Evolutionary conservation across 2,113 vertebrate species (phyloP).

Genomic region (Paedocypris sp.): DNA sequence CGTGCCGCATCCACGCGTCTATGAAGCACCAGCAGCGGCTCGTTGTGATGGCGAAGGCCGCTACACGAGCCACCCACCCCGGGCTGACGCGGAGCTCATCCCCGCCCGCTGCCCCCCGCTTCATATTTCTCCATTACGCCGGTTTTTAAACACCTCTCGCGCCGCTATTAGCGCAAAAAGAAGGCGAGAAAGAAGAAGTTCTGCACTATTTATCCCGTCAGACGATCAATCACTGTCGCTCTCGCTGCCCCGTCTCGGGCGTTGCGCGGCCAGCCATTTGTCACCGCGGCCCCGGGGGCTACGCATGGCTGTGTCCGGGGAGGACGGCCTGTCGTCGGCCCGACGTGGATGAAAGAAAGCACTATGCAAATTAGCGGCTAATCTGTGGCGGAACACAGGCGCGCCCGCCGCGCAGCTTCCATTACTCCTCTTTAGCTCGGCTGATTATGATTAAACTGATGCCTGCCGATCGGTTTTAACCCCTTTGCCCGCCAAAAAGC

Average conservation of each 20-base stretch:
- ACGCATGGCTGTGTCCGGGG: constrained; percentile 56
- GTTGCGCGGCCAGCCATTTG: constrained; percentile 57
- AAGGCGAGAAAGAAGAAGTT: constrained; percentile 59
- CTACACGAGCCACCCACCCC: neutral
- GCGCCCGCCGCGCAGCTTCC: constrained; percentile 45
- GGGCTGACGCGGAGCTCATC: neutral
- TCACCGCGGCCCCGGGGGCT: constrained; percentile 60
- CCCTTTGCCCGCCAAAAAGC: constrained; percentile 37
- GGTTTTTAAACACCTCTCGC: constrained; percentile 71
- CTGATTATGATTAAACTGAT: constrained; percentile 77
- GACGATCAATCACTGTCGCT: constrained; percentile 66
- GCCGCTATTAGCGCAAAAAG: constrained; percentile 51
- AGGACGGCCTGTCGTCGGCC: constrained; percentile 46
- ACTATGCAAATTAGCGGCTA: constrained; percentile 67
- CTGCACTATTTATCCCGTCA: constrained; percentile 62
- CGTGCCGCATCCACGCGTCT: no score
- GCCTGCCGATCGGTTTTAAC: constrained; percentile 56
- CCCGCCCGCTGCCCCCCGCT: constrained; percentile 15
- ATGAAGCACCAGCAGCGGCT: no score
- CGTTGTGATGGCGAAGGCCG: neutral
- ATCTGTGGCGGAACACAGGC: constrained; percentile 59
- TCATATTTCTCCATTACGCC: constrained; percentile 61
- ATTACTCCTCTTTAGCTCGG: constrained; percentile 72
- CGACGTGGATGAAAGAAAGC: constrained; percentile 55
- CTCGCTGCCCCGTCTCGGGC: constrained; percentile 33